phyloP scores from a whole-genome alignment of 2,113 vertebrate species.

The Origma solitaria region DNA sequence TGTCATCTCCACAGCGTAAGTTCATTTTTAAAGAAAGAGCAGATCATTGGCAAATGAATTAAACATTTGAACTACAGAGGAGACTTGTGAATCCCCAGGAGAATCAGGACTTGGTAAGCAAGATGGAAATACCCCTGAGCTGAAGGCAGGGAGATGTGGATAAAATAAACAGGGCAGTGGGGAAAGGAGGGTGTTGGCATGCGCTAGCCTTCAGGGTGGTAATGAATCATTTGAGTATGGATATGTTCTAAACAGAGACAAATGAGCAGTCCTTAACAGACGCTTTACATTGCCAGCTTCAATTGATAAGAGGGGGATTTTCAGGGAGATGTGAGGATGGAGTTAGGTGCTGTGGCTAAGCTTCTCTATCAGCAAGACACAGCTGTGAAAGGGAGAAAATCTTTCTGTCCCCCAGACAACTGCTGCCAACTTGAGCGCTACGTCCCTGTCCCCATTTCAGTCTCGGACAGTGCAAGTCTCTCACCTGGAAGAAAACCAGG shows the following conservation, averaged over 20 bases:
- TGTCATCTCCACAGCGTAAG: not conserved
- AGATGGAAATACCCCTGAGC: not conserved
- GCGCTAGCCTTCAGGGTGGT: not conserved
- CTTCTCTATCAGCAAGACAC: not conserved
- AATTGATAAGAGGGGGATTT: not conserved
- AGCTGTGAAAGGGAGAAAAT: not conserved
- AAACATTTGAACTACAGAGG: not conserved
- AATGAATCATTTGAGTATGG: not conserved
- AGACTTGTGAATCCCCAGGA: not conserved
- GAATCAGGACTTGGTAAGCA: not conserved
- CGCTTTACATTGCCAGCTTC: not conserved
- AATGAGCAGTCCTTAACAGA: conserved; percentile 21
- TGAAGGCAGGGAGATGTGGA: not conserved
- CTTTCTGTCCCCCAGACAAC: accelerated
- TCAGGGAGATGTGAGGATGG: not conserved
- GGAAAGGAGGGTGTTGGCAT: not conserved
- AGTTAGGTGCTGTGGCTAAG: not conserved
- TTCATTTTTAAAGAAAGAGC: not conserved
- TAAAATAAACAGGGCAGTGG: conserved; percentile 7
- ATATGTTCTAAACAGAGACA: conserved; percentile 22
- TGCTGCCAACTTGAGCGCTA: not conserved
- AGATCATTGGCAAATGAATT: conserved; percentile 29
- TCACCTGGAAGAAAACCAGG: not conserved
- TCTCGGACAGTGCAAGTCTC: accelerated
- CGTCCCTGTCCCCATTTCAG: accelerated